Evolutionary conservation across 2,888 invertebrate species (phyloP), one percentile per base, ranked within the genome.

Genomic region (Heliconius hortense): DNA sequence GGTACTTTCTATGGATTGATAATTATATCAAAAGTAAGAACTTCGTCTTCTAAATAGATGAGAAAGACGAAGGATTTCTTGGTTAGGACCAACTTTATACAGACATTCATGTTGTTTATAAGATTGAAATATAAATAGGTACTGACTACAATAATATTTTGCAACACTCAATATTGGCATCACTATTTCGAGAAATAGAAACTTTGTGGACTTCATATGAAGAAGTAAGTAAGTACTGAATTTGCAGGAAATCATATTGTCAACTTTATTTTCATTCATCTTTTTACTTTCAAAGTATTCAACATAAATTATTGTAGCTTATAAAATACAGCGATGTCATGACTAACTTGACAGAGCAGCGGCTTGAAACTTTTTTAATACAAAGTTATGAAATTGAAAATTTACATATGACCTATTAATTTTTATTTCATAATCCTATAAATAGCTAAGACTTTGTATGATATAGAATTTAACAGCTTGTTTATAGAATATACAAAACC

Each of bases 271-370:
- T 31, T 56, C 48, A 53, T 48, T 31, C 31, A 35, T 1, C 31
- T 69, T 56, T 69, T 69, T 31, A 69, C 56, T 56, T 35, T 48
- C 5, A 39, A 39, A 64, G 64, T 64, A 64, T 35, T n/a, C n/a
- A n/a, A 68, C 53, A 53, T 68, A 53, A 53, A 68, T 28, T 53
- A 53, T 53, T 39, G 15, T 66, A 24, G 24, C 24, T 24, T 35
- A 35, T n/a, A n/a, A 64, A 64, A 35, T 66, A 66, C 15, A 13
- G 39, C 13, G 24, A 39, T 24, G 66, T 39, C 43, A 66, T 39
- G 15, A 63, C 0, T 13, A 39, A 66, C 39, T 66, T 66, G 66
- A 66, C 24, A 66, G 39, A 15, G 66, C n/a, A 39, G 66, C 66
- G 39, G 24, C 2, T 43, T 39, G 15, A 66, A 66, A 66, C 66